These are phyloP conservation scores for Geophilus truncorum DNA, from an alignment of 2,888 invertebrate genomes.

Conservation along the genomic window DNA sequence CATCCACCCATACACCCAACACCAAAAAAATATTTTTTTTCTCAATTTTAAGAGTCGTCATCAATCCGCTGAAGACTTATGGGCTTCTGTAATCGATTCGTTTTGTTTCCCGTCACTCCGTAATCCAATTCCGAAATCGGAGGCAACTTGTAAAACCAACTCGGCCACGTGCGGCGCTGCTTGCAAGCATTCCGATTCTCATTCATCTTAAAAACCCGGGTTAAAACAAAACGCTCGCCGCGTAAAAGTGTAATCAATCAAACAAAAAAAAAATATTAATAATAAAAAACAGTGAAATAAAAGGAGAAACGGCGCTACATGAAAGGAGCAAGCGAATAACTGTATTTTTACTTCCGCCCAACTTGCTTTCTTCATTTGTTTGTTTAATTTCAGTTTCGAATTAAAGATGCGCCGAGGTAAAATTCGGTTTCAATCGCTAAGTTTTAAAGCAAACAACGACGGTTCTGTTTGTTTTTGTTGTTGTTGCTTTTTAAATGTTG, in stretches of 20 bases:
- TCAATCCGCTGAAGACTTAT: neutral
- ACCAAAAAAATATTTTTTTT: neutral
- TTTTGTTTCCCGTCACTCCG: neutral
- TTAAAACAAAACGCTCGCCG: neutral
- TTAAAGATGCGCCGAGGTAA: too few relatives aligned
- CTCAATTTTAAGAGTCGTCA: neutral
- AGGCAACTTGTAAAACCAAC: neutral
- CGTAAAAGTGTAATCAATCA: neutral
- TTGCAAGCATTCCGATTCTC: neutral
- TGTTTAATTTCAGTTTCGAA: too few relatives aligned
- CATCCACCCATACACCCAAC: too few relatives aligned
- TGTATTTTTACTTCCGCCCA: too few relatives aligned
- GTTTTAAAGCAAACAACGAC: too few relatives aligned
- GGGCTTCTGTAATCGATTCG: neutral
- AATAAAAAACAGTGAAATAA: neutral
- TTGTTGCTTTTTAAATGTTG: too few relatives aligned
- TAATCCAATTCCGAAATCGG: conserved; percentile 1
- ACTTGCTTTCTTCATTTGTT: too few relatives aligned
- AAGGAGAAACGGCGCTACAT: neutral
- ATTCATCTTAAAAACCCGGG: neutral
- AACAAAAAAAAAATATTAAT: neutral
- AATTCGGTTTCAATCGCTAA: too few relatives aligned
- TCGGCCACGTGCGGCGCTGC: neutral
- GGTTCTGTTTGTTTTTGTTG: too few relatives aligned
- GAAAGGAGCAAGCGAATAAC: neutral